These are phyloP conservation scores for Yponomeuta sedellus DNA, from an alignment of 2,888 invertebrate species.

Conservation along the genomic window DNA sequence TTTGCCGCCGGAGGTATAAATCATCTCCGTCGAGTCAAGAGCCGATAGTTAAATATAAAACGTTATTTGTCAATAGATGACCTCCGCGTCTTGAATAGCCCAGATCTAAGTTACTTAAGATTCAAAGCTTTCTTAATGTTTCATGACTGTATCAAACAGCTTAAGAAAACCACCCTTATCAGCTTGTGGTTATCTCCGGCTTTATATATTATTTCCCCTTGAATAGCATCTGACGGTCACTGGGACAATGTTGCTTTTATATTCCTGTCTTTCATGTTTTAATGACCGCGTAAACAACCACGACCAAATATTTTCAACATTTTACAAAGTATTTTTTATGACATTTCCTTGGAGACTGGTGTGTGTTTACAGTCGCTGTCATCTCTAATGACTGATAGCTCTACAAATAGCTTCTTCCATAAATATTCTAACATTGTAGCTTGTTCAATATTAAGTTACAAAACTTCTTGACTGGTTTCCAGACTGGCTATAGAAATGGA, in stretches of 20 bases:
- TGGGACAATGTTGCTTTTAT: conserved; percentile 2
- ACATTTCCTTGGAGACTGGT: not conserved
- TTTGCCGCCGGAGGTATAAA: conserved; percentile 26
- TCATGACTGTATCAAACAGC: not conserved
- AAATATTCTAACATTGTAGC: not conserved
- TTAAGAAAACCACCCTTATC: not conserved
- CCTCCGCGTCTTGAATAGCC: conserved; percentile 24
- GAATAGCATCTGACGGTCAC: not conserved
- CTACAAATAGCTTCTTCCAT: not conserved
- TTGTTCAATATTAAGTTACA: not conserved
- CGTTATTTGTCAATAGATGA: conserved; percentile 52
- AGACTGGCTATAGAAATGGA: not conserved
- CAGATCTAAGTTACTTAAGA: not conserved
- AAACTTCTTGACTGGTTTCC: not conserved
- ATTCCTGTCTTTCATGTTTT: not conserved
- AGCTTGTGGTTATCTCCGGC: not conserved
- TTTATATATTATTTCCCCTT: not conserved
- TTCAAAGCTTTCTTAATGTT: not conserved
- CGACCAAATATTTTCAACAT: not conserved
- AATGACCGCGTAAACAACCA: not conserved
- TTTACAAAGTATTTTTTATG: conserved; percentile 6
- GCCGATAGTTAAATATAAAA: conserved; percentile 43
- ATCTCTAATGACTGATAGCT: not conserved
- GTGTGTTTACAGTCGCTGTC: not conserved
- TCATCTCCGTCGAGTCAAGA: conserved; percentile 30